Evolutionary conservation across 2,113 vertebrate genomes (phyloP).

Genomic region (Eolophus roseicapilla): DNA sequence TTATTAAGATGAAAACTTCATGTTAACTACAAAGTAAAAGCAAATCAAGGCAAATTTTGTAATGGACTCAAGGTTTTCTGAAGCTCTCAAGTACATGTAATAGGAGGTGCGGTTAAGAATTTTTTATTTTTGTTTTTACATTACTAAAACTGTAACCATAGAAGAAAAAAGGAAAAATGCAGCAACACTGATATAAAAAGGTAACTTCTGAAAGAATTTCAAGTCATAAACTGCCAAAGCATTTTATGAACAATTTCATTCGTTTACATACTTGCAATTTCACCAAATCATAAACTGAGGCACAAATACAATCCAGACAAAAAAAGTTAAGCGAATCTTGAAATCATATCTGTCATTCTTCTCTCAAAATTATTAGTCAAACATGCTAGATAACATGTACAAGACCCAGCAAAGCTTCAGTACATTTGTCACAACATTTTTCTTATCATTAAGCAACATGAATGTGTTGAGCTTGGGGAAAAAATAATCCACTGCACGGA

Average conservation of each 20-base stretch:
- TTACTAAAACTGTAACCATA: neutral
- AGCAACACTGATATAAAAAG: neutral
- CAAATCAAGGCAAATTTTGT: neutral
- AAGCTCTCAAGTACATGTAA: neutral
- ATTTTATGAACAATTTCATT: neutral
- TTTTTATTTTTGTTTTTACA: neutral
- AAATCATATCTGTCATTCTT: neutral
- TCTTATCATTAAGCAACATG: conserved; percentile 52
- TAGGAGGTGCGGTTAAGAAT: neutral
- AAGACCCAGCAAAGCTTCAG: neutral
- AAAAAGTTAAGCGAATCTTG: neutral
- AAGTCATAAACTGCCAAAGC: neutral
- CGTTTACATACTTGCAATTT: neutral
- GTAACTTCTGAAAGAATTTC: neutral
- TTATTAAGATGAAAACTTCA: neutral
- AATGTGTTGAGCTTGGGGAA: conserved; percentile 19
- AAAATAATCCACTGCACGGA: conserved; percentile 59
- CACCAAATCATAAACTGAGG: neutral
- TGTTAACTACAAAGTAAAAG: neutral
- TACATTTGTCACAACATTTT: conserved; percentile 16
- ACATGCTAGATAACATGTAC: neutral
- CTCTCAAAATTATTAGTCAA: neutral
- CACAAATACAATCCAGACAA: neutral
- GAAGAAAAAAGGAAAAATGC: neutral
- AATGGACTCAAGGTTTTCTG: neutral